Evolutionary conservation across 2,113 vertebrate species (phyloP).

Genomic region (Apodemus sylvaticus): DNA sequence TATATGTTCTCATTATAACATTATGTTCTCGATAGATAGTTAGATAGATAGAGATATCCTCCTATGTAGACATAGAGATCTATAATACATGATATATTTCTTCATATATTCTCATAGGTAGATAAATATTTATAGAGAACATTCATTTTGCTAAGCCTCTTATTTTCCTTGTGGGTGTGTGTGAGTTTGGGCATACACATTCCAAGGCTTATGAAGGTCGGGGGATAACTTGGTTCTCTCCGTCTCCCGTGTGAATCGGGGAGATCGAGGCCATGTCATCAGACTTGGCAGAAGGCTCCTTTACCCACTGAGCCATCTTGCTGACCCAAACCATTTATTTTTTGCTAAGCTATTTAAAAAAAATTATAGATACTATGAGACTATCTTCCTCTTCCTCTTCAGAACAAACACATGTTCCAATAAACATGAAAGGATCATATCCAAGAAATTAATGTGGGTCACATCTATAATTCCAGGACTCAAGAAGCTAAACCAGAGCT

Average conservation of each 20-base stretch:
- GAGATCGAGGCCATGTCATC: neutral
- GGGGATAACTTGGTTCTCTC: neutral
- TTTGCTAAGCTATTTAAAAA: neutral
- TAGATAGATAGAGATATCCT: too few species aligned
- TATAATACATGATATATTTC: neutral
- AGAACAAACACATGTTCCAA: too few species aligned
- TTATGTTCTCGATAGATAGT: neutral
- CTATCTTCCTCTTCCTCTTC: neutral
- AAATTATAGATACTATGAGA: neutral
- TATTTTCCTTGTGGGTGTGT: neutral
- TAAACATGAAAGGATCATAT: neutral
- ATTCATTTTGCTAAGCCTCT: neutral
- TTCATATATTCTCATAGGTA: neutral
- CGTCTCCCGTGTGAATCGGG: neutral
- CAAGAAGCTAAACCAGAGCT: neutral
- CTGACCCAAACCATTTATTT: neutral
- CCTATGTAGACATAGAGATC: neutral
- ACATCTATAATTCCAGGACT: neutral
- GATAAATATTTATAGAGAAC: neutral
- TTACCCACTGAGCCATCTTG: neutral
- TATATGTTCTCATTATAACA: neutral
- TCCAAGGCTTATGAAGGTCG: neutral
- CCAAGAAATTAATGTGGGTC: conserved; percentile 9
- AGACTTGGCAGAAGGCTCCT: neutral
- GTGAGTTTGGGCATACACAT: too few species aligned